Conservation (phyloP, 1,140 invertebrate species). For the Psix sp. region DNA sequence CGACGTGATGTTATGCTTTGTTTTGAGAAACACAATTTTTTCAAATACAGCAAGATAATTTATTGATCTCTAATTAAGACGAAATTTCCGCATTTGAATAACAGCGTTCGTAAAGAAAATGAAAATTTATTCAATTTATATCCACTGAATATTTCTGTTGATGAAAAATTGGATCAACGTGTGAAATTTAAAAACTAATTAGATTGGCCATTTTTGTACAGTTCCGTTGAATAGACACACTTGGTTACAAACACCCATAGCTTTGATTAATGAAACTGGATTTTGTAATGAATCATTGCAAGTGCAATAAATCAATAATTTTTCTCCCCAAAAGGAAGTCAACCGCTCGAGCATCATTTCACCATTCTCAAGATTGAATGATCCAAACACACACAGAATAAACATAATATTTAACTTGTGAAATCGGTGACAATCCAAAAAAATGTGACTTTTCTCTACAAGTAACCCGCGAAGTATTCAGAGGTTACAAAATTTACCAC, state of each 20-base stretch:
- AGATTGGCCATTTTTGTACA: not conserved
- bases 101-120: no score
- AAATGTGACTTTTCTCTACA: slow-evolving; percentile 24
- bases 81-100: no score
- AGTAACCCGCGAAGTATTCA: slow-evolving; percentile 45
- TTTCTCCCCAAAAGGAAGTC: slow-evolving; percentile 9
- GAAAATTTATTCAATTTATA: no score
- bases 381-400: not conserved
- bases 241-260: not conserved
- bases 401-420: slow-evolving; percentile 33
- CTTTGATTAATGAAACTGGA: slow-evolving; percentile 1
- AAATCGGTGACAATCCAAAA: slow-evolving; percentile 20
- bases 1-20: not conserved
- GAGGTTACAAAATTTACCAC: slow-evolving; percentile 16
- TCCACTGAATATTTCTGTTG: no score
- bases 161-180: no score
- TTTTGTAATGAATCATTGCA: slow-evolving; percentile 26
- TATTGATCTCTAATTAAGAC: no score
- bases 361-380: slow-evolving; percentile 1
- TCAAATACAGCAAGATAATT: not conserved
- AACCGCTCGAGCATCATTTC: slow-evolving; percentile 12
- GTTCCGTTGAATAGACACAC: no score
- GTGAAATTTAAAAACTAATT: not conserved
- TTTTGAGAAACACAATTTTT: not conserved
- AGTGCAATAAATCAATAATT: slow-evolving; percentile 19